Percentiles rank a stretch among this genome's conserved stretches.
Conservation (phyloP, 2,113 vertebrate species). For the Stegostoma tigrinum region DNA sequence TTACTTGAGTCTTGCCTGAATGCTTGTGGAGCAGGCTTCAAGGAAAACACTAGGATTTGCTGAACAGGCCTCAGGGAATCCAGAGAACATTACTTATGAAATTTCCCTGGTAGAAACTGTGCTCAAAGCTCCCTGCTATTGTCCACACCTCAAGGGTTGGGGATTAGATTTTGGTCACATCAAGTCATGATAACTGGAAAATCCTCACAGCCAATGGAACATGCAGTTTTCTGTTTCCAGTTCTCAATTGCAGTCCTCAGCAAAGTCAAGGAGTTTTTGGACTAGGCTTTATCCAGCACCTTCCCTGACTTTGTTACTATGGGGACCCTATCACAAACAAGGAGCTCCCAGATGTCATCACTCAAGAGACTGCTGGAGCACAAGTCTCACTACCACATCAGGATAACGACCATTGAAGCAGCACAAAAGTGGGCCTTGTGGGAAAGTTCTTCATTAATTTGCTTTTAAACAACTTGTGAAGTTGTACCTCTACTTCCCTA, state of each 20-base stretch:
- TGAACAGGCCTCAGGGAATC: not conserved
- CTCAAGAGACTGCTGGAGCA: no score
- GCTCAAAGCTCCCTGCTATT: not conserved
- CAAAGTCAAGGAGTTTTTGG: not conserved
- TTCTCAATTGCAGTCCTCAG: not conserved
- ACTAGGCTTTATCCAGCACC: not conserved
- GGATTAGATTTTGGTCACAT: not conserved
- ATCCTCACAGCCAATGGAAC: no score
- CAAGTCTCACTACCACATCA: no score
- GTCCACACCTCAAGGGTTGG: not conserved
- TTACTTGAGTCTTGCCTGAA: no score
- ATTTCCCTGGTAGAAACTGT: not conserved
- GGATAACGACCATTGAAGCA: no score
- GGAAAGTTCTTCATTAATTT: no score
- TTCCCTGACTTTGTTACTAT: no score
- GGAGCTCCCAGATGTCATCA: no score
- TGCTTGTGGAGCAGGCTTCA: no score
- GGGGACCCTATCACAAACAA: no score
- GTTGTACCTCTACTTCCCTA: not conserved
- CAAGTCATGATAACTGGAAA: not conserved
- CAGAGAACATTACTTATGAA: not conserved
- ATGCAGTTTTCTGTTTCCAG: not conserved
- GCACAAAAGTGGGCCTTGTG: no score
- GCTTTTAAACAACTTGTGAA: not conserved
- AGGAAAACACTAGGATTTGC: not conserved